Base-by-base conservation (phyloP, 2,113 vertebrate species). In the Puffinus mauretanicus region DNA sequence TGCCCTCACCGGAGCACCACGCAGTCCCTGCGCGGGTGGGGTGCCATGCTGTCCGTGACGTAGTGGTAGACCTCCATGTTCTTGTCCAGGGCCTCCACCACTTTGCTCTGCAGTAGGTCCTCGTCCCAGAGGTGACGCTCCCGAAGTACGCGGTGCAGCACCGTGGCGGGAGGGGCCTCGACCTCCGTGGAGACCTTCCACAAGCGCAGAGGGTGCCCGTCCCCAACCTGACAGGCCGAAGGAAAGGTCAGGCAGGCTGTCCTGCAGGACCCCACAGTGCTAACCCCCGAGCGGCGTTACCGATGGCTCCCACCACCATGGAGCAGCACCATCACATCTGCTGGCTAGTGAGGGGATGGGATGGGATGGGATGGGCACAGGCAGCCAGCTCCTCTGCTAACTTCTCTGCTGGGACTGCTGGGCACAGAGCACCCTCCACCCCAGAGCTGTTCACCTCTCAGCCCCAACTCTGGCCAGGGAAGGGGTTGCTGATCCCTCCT, bases 61-160 rank as follows among this genome's bases (percentile, higher is more conserved):
- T 98, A 99, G 95, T 99, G 98, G 66, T 98, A 99, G 51, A 99
- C 95, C 75, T 99, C 98, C 3, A 98, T 98, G 89, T 98, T 97
- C 47, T 98, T 97, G 94, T 98, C 98, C 93, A 99, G 94, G 24
- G 98, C 97, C 83, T 99, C 98, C 16, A 99, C 90, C 90, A 99
- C 98, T 15, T 97, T 97, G 80, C 98, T 98, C 92, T 99, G 98
- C 82, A 99, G 97, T n/a, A 99, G 89, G 86, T 99, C 98, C 64
- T 99, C 98, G 0, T 99, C 99, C 99, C 99, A 99, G 60, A 99
- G 98, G 96, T 98, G 98, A 44, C 98, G 97, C 51, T 99, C 99
- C 72, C 98, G 95, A 27, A 99, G 98, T 40, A 99, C 96, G 29
- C 98, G 98, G 79, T 99, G 98, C 44, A 99, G 97, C 88, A 99